phyloP scores from a whole-genome alignment of 2,888 invertebrate genomes.

The Lycophotia porphyrea region DNA sequence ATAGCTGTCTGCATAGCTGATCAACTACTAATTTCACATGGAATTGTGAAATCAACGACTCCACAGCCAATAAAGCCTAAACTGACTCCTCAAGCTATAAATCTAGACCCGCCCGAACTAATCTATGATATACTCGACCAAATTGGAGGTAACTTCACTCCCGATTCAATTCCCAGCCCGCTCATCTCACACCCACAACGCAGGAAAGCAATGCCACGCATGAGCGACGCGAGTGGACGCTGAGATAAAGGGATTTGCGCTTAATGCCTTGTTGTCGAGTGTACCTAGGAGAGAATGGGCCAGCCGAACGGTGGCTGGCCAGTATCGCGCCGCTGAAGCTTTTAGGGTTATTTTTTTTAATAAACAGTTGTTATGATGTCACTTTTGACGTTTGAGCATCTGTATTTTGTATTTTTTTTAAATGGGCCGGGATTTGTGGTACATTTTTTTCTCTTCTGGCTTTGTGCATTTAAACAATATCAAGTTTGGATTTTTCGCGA shows the following conservation, averaged over 20 bases:
- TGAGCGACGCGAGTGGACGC: conserved; percentile 71
- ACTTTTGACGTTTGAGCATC: conserved; percentile 8
- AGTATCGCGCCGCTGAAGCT: conserved; percentile 25
- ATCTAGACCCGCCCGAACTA: conserved; percentile 27
- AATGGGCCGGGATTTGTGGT: background rate
- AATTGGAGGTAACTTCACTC: conserved; percentile 46
- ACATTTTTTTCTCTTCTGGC: background rate
- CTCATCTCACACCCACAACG: conserved; percentile 59
- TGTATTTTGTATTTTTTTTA: background rate
- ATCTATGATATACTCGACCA: conserved; percentile 42
- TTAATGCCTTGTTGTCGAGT: conserved; percentile 72
- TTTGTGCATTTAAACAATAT: background rate
- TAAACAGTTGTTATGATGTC: conserved; percentile 4
- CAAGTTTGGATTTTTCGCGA: background rate
- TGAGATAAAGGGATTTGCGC: conserved; percentile 76
- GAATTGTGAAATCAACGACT: background rate
- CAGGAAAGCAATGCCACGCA: conserved; percentile 72
- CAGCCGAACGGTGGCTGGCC: conserved; percentile 23
- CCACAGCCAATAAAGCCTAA: conserved; percentile 24
- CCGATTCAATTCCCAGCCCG: conserved; percentile 46
- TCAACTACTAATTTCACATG: background rate
- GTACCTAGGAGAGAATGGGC: conserved; percentile 53
- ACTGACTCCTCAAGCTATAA: conserved; percentile 27
- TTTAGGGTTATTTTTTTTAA: conserved; percentile 34
- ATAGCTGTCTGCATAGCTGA: background rate